Evolutionary conservation across 1,140 invertebrate species (phyloP).

Genomic region (Drosophila athabasca): DNA sequence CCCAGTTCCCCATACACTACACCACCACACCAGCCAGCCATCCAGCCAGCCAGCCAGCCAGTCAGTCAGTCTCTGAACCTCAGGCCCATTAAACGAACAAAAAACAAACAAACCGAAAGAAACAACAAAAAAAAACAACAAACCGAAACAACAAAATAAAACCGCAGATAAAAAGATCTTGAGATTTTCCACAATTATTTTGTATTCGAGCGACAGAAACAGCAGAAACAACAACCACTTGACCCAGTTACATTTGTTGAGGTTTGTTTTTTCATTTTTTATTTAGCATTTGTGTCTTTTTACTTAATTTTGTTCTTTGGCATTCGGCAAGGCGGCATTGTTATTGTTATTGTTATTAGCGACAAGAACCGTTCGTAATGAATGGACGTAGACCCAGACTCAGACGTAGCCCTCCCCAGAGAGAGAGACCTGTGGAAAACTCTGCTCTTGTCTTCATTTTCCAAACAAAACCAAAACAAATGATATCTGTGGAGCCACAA

Average conservation of each 20-base stretch:
- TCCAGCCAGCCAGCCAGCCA: neutral
- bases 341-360: constrained; percentile 61
- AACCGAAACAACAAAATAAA: constrained; percentile 60
- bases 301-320: constrained; percentile 64
- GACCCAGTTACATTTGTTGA: constrained; percentile 77
- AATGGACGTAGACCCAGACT: constrained; percentile 9
- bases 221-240: constrained; percentile 44
- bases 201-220: constrained; percentile 40
- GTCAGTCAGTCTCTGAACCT: constrained; percentile 31
- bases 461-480: constrained; percentile 28
- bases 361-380: constrained; percentile 74
- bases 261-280: constrained; percentile 51
- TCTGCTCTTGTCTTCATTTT: constrained; percentile 49
- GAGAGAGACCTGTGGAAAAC: constrained; percentile 14
- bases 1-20: constrained; percentile 38
- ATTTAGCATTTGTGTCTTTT: constrained; percentile 41
- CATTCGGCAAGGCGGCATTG: constrained; percentile 41
- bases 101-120: constrained; percentile 32
- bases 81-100: constrained; percentile 43
- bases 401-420: neutral
- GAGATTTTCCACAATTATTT: constrained; percentile 74
- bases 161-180: constrained; percentile 75
- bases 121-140: no score
- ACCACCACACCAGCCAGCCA: constrained; percentile 6
- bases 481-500: constrained; percentile 54